These are phyloP conservation scores for Aricia agestis DNA, from an alignment of 1,140 invertebrate genomes.

Conservation along the genomic window DNA sequence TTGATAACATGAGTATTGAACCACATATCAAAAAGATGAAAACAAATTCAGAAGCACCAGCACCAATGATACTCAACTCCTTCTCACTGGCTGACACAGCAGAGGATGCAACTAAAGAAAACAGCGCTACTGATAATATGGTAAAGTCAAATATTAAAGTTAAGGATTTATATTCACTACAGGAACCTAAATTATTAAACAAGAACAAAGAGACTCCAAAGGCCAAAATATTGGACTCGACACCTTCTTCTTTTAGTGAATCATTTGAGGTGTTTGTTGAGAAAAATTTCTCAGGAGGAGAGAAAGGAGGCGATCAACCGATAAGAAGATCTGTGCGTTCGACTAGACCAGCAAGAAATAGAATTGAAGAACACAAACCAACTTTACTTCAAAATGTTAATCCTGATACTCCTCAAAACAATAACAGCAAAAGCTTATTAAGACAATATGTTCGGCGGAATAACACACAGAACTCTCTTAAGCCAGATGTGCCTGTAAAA, in stretches of 20 bases:
- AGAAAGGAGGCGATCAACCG: constrained; percentile 22
- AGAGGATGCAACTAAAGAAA: constrained; percentile 19
- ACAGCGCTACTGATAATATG: background rate
- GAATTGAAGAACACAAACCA: no score
- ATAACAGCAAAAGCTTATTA: no score
- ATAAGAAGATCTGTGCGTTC: constrained; percentile 13
- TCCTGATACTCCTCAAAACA: no score
- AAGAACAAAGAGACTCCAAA: constrained; percentile 4
- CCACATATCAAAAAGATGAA: constrained; percentile 6
- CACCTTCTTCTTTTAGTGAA: constrained; percentile 51
- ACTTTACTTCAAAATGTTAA: no score
- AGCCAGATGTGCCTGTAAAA: no score
- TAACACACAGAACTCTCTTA: no score
- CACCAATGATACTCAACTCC: constrained; percentile 40
- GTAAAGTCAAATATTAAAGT: constrained; percentile 1
- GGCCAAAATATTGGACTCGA: constrained; percentile 15
- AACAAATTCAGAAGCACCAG: constrained; percentile 14
- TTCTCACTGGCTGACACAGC: constrained; percentile 37
- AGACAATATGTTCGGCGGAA: no score
- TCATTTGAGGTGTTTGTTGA: constrained; percentile 53
- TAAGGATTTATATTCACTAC: background rate
- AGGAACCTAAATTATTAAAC: constrained; percentile 6
- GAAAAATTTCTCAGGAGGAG: constrained; percentile 33
- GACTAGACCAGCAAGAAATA: background rate
- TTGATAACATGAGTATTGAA: background rate